These are phyloP conservation scores for Pseudomyrmex sp. DNA, from an alignment of 1,140 invertebrate species.

Conservation along the genomic window DNA sequence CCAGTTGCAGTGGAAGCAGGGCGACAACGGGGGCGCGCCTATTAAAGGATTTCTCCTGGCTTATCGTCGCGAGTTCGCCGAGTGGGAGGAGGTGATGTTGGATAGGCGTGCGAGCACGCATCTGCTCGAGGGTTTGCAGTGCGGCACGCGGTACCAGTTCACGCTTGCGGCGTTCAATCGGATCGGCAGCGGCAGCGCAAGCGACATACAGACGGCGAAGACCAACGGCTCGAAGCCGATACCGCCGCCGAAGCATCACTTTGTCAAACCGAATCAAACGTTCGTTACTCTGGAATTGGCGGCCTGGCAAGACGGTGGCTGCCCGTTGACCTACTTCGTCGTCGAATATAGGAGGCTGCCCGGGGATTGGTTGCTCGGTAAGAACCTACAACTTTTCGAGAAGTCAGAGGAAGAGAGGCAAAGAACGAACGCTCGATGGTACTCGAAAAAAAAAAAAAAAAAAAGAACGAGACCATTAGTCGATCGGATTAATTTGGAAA, in stretches of 20 bases:
- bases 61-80: slow-evolving; percentile 86
- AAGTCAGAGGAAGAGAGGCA: slow-evolving; percentile 13
- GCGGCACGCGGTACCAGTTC: slow-evolving; percentile 88
- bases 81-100: slow-evolving; percentile 86
- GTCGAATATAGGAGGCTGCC: slow-evolving; percentile 87
- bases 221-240: slow-evolving; percentile 87
- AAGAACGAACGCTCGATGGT: slow-evolving; percentile 21
- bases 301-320: slow-evolving; percentile 89
- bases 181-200: slow-evolving; percentile 86
- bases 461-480: background rate
- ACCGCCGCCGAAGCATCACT: slow-evolving; percentile 83
- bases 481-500: slow-evolving; percentile 34
- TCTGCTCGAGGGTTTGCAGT: slow-evolving; percentile 86
- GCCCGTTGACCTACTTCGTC: slow-evolving; percentile 88
- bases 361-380: slow-evolving; percentile 84
- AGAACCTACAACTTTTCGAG: slow-evolving; percentile 47
- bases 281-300: slow-evolving; percentile 87
- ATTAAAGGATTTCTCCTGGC: slow-evolving; percentile 86
- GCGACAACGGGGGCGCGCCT: slow-evolving; percentile 85
- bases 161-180: slow-evolving; percentile 85
- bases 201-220: slow-evolving; percentile 84
- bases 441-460: background rate
- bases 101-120: slow-evolving; percentile 83
- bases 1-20: slow-evolving; percentile 86
- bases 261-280: slow-evolving; percentile 87